Percentiles rank a stretch among this genome's conserved stretches.
These are phyloP conservation scores for Pampusana beccarii DNA, from an alignment of 2,113 vertebrate genomes.

Conservation along the genomic window DNA sequence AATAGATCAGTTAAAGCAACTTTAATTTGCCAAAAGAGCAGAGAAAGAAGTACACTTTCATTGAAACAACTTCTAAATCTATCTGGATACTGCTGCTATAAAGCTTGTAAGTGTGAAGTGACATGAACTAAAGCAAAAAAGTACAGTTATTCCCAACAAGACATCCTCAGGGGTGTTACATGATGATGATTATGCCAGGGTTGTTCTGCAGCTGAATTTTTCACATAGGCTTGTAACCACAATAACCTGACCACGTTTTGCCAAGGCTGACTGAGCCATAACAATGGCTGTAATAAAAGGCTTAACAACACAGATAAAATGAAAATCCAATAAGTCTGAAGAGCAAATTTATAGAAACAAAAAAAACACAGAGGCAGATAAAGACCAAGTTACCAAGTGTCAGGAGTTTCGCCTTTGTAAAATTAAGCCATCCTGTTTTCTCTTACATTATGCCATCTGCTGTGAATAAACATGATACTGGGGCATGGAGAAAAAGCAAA, in stretches of 20 bases:
- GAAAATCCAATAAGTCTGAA: neutral
- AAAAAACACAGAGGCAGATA: neutral
- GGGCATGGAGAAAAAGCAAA: neutral
- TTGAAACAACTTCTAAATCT: neutral
- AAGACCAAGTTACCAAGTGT: neutral
- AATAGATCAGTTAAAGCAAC: neutral
- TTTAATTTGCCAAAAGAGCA: neutral
- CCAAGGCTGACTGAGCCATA: neutral
- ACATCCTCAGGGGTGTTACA: neutral
- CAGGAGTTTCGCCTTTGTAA: neutral
- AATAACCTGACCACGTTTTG: neutral
- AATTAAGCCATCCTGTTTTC: neutral
- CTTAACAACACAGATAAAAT: neutral
- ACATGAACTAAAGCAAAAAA: neutral
- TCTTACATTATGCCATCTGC: neutral
- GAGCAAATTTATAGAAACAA: neutral
- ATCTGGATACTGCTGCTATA: neutral
- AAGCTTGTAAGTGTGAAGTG: neutral
- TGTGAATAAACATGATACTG: neutral
- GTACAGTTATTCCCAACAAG: neutral
- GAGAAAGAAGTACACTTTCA: neutral
- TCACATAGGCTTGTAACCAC: fast-evolving
- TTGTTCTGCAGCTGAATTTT: neutral
- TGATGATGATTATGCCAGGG: neutral
- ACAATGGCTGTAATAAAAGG: neutral